Base-by-base conservation (phyloP, 2,797 vertebrate genomes). In the Periophthalmus magnuspinnatus region DNA sequence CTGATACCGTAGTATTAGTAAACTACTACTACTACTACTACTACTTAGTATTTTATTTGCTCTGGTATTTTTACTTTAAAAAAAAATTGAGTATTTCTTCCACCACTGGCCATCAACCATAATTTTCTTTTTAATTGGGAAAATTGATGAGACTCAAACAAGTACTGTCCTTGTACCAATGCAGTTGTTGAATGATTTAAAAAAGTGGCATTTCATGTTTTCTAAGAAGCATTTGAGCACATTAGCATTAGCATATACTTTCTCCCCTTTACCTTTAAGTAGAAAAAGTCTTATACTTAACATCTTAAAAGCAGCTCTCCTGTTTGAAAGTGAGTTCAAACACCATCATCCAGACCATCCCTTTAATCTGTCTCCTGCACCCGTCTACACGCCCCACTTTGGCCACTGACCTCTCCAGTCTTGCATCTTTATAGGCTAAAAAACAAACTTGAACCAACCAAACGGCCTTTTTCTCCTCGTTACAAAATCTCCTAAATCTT, bases 401-500 rank as follows among this genome's bases (percentile, higher is more conserved):
- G 61, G 68, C 61, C 72, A 68, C n/a, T 69, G 58, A 81, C 69
- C 75, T 74, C 70, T 77, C 14, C 68, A 57, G 76, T 80, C 56
- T 74, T 45, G 17, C 67, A 69, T 78, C 72, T 81, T 84, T 33
- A 81, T 76, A 65, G 72, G 34, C 11, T 64, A 71, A 68, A 77
- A 33, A 80, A 74, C 80, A 77, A 64, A 28, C 78, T 72, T 67
- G 47, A 24, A 19, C 58, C 34, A 45, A 62, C 60, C 34, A 5
- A 58, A 14, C 70, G 52, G 13, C 48, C 21, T 67, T 52, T 57
- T 68, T 47, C 68, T 66, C 54, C 59, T 5, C 21, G 55, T 72
- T 70, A 74, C 77, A 86, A 76, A 78, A 59, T 56, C 61, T 54
- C 58, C 70, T 76, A 78, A 79, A 81, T 88, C 81, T 84, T 76